Conservation (phyloP, 2,888 invertebrate species). For the Trissolcus japonicus region DNA sequence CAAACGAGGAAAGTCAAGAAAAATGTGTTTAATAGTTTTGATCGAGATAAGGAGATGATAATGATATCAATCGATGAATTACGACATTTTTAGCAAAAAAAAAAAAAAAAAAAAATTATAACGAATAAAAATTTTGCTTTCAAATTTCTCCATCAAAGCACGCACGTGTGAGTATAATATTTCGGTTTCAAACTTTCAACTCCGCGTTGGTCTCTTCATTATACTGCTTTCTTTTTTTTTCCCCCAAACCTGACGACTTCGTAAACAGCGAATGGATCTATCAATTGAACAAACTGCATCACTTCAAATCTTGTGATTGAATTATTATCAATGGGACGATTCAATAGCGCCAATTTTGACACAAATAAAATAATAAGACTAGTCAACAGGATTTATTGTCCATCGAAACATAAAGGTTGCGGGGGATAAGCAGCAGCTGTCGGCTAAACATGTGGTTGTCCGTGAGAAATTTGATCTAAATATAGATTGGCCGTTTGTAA, state of each 20-base stretch:
- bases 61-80: background rate
- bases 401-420: constrained; percentile 32
- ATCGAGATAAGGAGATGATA: background rate
- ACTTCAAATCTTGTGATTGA: background rate
- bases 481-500: constrained; percentile 56
- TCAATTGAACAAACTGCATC: background rate
- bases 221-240: background rate
- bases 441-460: constrained; percentile 61
- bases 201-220: background rate
- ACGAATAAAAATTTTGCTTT: too few species aligned
- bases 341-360: constrained; percentile 14
- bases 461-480: constrained; percentile 62
- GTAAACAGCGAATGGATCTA: background rate
- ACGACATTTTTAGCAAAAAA: too few species aligned
- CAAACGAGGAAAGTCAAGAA: too few species aligned
- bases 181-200: background rate
- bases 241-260: background rate
- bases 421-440: constrained; percentile 58
- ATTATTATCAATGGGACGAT: constrained; percentile 5
- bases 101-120: too few species aligned
- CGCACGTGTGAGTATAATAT: too few species aligned
- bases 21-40: too few species aligned
- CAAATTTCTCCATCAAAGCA: too few species aligned
- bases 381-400: constrained; percentile 24
- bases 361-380: constrained; percentile 30